These are phyloP conservation scores for Dipodomys merriami DNA, from an alignment of 2,113 vertebrate genomes.

Conservation along the genomic window DNA sequence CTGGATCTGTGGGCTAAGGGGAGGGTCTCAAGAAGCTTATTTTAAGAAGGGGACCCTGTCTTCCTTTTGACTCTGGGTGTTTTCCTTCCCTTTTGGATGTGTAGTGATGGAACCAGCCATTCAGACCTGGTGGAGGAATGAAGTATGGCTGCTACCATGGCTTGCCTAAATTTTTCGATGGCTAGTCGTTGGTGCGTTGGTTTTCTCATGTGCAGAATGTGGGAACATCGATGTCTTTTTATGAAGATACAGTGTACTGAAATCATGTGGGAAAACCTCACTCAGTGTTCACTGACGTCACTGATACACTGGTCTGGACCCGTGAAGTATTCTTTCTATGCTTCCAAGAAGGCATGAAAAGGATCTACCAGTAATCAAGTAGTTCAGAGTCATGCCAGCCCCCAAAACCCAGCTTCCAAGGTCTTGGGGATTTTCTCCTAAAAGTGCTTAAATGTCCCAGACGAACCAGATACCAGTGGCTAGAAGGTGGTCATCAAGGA, in stretches of 20 bases:
- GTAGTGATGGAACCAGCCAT: not conserved
- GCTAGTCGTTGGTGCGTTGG: not conserved
- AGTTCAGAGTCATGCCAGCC: not conserved
- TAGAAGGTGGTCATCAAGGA: not conserved
- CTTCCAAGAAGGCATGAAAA: not conserved
- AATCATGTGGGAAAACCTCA: not conserved
- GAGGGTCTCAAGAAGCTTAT: not conserved
- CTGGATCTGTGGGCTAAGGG: not conserved
- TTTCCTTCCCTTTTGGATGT: constrained; percentile 30
- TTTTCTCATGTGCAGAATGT: not conserved
- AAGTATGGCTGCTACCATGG: not conserved
- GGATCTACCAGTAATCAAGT: not conserved
- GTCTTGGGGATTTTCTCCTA: not conserved
- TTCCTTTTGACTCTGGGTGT: constrained; percentile 13
- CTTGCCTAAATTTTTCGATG: not conserved
- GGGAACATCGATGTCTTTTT: not conserved
- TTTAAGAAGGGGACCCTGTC: not conserved
- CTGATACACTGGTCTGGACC: not conserved
- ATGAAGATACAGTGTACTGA: not conserved
- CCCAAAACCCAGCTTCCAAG: not conserved
- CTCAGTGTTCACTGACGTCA: not conserved
- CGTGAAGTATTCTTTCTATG: not conserved
- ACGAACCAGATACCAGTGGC: not conserved
- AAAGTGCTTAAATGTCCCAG: not conserved
- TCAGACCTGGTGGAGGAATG: not conserved